phyloP scores from a whole-genome alignment of 2,113 vertebrate genomes.

The Dipodomys stephensi region DNA sequence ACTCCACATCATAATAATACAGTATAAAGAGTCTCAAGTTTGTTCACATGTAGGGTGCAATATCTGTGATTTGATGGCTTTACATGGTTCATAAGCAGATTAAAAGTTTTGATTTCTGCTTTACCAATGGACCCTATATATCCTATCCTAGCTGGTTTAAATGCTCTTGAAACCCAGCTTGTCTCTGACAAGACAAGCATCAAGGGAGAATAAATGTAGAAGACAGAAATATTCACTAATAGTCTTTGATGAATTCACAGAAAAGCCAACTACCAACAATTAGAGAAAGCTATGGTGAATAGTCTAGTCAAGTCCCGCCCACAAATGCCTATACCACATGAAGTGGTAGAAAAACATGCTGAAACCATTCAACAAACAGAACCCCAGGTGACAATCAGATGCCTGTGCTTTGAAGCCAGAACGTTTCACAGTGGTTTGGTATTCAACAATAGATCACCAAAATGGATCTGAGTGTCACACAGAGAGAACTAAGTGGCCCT shows the following conservation, averaged over 20 bases:
- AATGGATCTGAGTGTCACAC: not conserved
- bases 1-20: not conserved
- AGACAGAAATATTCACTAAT: not conserved
- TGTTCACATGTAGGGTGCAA: not conserved
- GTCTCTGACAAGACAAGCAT: not conserved
- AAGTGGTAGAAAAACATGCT: not conserved
- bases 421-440: not conserved
- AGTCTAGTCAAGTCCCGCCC: not conserved
- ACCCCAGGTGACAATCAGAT: not conserved
- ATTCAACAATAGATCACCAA: not conserved
- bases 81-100: not conserved
- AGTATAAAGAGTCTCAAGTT: not conserved
- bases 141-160: not conserved
- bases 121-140: not conserved
- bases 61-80: not conserved
- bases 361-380: not conserved
- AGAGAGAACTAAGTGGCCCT: not conserved
- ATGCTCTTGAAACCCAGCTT: no score
- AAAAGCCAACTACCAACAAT: not conserved
- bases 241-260: not conserved
- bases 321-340: not conserved
- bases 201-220: not conserved
- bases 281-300: not conserved
- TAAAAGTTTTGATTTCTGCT: not conserved
- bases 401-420: not conserved